Evolutionary conservation across 2,113 vertebrate species (phyloP).

Genomic region (Cyrtonyx montezumae): DNA sequence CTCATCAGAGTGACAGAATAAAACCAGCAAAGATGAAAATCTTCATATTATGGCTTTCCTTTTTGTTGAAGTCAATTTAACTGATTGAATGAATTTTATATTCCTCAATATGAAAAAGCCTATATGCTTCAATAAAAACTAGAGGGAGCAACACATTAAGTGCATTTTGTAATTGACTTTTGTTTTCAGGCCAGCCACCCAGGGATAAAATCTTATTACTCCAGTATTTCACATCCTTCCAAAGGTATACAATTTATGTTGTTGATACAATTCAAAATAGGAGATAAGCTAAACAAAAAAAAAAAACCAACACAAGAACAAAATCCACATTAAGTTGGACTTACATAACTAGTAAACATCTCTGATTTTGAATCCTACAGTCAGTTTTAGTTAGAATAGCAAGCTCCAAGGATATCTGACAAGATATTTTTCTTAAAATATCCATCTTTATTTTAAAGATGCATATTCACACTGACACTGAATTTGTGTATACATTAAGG

Average conservation of each 20-base stretch:
- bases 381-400: background rate
- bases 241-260: background rate
- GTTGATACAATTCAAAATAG: background rate
- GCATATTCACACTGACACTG: background rate
- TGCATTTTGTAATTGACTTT: conserved; percentile 31
- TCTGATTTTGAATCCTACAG: background rate
- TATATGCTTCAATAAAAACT: conserved; percentile 14
- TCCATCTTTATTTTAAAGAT: background rate
- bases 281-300: background rate
- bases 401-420: background rate
- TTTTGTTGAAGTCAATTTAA: background rate
- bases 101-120: background rate
- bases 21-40: background rate
- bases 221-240: conserved; percentile 6
- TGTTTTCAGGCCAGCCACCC: background rate
- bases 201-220: background rate
- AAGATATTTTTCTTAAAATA: background rate
- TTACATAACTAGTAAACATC: background rate
- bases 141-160: background rate
- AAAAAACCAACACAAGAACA: background rate
- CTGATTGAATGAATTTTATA: background rate
- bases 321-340: background rate
- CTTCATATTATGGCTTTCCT: background rate
- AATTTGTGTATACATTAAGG: background rate
- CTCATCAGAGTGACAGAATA: background rate